These are phyloP conservation scores for Columba livia DNA, from an alignment of 2,113 vertebrate genomes.

Conservation along the genomic window DNA sequence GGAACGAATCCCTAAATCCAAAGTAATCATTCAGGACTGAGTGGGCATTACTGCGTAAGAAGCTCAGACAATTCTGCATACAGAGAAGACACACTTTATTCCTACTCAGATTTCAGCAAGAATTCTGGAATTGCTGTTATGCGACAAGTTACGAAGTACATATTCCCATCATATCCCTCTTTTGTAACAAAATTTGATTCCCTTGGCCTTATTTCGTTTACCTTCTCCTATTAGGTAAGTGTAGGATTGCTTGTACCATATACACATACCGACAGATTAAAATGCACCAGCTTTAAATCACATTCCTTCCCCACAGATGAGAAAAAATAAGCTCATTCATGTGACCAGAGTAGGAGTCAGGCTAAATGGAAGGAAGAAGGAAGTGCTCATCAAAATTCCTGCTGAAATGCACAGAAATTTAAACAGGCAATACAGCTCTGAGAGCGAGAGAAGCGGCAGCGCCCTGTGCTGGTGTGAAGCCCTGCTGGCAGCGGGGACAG, in stretches of 20 bases:
- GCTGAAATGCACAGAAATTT: constrained; percentile 9
- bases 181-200: neutral
- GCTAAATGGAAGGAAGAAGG: neutral
- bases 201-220: neutral
- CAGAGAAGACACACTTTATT: neutral
- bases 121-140: neutral
- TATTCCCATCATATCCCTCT: neutral
- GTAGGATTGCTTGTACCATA: neutral
- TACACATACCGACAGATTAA: neutral
- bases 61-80: neutral
- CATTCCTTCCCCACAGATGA: neutral
- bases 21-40: neutral
- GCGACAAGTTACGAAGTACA: neutral
- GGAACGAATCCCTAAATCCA: neutral
- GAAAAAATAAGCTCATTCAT: neutral
- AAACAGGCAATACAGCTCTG: neutral
- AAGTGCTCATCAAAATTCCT: neutral
- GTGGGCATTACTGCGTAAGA: neutral
- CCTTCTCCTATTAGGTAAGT: neutral
- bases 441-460: neutral
- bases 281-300: neutral
- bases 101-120: neutral
- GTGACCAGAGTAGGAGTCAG: neutral
- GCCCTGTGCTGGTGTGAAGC: neutral
- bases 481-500: neutral